Evolutionary conservation across 2,797 vertebrate genomes (phyloP), one percentile per base, ranked within the genome.

Genomic region (Micromesistius poutassou): DNA sequence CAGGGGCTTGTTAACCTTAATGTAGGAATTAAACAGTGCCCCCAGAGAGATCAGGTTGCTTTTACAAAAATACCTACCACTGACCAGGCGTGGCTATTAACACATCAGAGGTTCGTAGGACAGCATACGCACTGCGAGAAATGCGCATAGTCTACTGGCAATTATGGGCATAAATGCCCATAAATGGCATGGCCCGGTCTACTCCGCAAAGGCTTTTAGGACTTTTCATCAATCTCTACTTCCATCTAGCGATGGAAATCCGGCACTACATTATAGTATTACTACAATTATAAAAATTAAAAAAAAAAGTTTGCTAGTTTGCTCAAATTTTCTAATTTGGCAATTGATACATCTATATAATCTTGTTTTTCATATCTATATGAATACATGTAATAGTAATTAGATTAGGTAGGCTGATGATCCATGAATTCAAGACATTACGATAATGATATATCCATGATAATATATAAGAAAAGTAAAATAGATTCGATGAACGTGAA

Each of bases 1-100:
- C 73, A 87, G 80, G 86, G 86, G 81, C 87, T 89, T 74, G 83
- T 91, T 91, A 91, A 88, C 85, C 87, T 88, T 89, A 91, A 92
- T 92, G 88, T 87, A 81, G 81, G 87, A 89, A 92, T 93, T 90
- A 91, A 71, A 82, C 83, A 86, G 86, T 87, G 91, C 90, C 87
- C 90, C 87, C 89, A 86, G 80, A 62, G 76, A 85, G 77, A 87
- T 14, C 70, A 16, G 13, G 70, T 30, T 10, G 2, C 30, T 31
- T 71, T 71, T 16, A 28, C n/a, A 46, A 14, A 30, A 30, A 0
- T 0, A 10, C 4, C 7, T 50, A 10, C 3, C 2, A 3, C 19
- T 38, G 28, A 1, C 25, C 2, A 68, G 62, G 62, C 25, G 25
- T 68, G 62, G 62, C 28, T 68, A 28, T 68, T 68, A 28, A 28